A percentile compares a stretch with the other conserved stretches of the same genome.
phyloP scores from a whole-genome alignment of 1,140 invertebrate genomes.

The Proales similis region DNA sequence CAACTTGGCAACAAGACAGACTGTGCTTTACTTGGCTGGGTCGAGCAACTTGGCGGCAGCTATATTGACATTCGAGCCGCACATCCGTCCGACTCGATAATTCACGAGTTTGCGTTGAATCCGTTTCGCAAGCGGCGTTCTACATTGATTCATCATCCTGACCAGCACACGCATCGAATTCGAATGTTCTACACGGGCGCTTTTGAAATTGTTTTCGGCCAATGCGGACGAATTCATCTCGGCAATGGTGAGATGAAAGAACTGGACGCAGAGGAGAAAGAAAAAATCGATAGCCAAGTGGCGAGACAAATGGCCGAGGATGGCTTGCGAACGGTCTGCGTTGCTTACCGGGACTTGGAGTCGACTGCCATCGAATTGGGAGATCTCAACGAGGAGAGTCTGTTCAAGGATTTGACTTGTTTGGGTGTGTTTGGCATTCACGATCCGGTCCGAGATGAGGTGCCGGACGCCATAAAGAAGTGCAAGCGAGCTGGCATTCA shows the following conservation, averaged over 20 bases:
- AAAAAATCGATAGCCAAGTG: slow-evolving; percentile 83
- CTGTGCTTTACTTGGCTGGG: slow-evolving; percentile 90
- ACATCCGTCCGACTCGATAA: slow-evolving; percentile 77
- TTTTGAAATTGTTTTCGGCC: slow-evolving; percentile 92
- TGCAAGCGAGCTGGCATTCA: slow-evolving; percentile 96
- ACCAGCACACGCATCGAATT: slow-evolving; percentile 59
- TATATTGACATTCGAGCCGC: slow-evolving; percentile 83
- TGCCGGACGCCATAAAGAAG: slow-evolving; percentile 84
- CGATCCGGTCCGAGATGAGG: slow-evolving; percentile 92
- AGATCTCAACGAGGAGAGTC: slow-evolving; percentile 68
- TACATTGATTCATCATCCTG: slow-evolving; percentile 65
- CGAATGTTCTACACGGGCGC: slow-evolving; percentile 94
- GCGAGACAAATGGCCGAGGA: slow-evolving; percentile 99
- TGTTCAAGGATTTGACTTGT: slow-evolving; percentile 81
- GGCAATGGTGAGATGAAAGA: neutral
- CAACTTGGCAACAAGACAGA: slow-evolving; percentile 99
- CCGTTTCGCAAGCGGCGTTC: slow-evolving; percentile 97
- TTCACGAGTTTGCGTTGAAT: slow-evolving; percentile 94
- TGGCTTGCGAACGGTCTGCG: slow-evolving; percentile 87
- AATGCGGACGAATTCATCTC: neutral
- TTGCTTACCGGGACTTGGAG: slow-evolving; percentile 53
- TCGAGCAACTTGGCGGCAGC: slow-evolving; percentile 73
- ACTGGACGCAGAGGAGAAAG: slow-evolving; percentile 84
- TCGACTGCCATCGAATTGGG: neutral
- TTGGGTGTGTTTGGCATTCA: slow-evolving; percentile 95